Evolutionary conservation across 2,113 vertebrate species (phyloP), one percentile per base, ranked within the genome.

Genomic region (Enhydra lutris): DNA sequence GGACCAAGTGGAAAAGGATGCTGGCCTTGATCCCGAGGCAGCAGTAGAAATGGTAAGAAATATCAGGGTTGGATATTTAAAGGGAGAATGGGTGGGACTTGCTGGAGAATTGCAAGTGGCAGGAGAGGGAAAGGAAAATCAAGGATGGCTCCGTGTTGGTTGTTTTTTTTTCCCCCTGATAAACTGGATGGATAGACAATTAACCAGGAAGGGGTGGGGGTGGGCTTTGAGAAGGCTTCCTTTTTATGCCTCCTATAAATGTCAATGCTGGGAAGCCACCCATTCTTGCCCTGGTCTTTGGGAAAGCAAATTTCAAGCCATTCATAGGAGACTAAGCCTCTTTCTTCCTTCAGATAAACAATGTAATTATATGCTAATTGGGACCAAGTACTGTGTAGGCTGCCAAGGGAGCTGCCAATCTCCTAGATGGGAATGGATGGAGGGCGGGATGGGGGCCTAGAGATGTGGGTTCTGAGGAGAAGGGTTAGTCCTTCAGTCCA

Each of bases 341-440:
- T 78, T 78, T 59, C 45, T 71, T 52, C n/a, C 31, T 55, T 76
- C 69, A 59, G 59, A 47, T 59, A 50, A 59, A 59, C 36, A 67
- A 34, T 20, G 11, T 87, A 73, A 81, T 63, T 31, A 45, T 15
- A 47, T 21, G 45, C 31, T 91, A 52, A 36, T 6, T 42, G 39
- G 7, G 50, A 31, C 50, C 17, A 47, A 39, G 73, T 20, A 74
- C 36, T 55, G 10, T 7, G 17, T 13, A 12, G 61, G 34, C 79
- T 61, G 39, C 39, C 69, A 42, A 50, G 50, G 71, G 47, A 52
- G 61, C 84, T 63, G 84, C 59, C 42, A 21, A 61, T 85, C 29
- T 89, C n/a, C 69, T 61, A 8, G 61, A 47, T 5, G 15, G 1
- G 26, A 23, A 71, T 26, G 1, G 50, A 0, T 3, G 12, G 7